Evolutionary conservation across 2,888 invertebrate species (phyloP), one percentile per base, ranked within the genome.

Genomic region (Fissipunctia ypsillon): DNA sequence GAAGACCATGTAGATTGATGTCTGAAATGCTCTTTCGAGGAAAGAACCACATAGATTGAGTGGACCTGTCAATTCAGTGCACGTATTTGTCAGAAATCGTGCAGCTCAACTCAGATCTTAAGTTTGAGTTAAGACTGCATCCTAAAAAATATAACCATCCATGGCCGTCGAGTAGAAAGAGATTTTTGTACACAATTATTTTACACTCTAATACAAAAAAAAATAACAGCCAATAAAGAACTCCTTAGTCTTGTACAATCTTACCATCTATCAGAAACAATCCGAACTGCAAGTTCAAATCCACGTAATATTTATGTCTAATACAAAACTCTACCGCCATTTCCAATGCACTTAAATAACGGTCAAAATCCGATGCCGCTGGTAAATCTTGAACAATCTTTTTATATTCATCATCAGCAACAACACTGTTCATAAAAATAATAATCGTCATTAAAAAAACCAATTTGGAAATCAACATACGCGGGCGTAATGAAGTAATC

Each of bases 251-350:
- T 25, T 31, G 31, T 38, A 31, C 88, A 91, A 43, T 57, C 74
- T 74, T 89, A 95, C 95, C 93, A 38, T 90, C 90, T 2, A 88
- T 76, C 38, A 94, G 73, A 86, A 94, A 94, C 68, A 94, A 76
- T 60, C 93, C 95, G 60, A 93, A 92, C 22, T 81, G 87, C 45
- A 91, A 86, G 82, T 91, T 91, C 10, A 93, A 60, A 84, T 94
- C 92, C 48, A 93, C 75, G 45, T 89, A 84, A 60, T 85, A 28
- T 77, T 87, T 88, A 78, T 91, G 76, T 16, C 71, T 69, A 22
- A 66, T 35, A 65, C 81, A 85, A 85, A 90, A 94, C 9, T 88
- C 80, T 19, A 90, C 63, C n/a, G 90, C 78, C 50, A 78, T 83
- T 73, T 88, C 84, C 59, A 94, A 78, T 10, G 90, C 82, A n/a